Evolutionary conservation across 2,888 invertebrate species (phyloP), one percentile per base, ranked within the genome.

Genomic region (Dynastes maya): DNA sequence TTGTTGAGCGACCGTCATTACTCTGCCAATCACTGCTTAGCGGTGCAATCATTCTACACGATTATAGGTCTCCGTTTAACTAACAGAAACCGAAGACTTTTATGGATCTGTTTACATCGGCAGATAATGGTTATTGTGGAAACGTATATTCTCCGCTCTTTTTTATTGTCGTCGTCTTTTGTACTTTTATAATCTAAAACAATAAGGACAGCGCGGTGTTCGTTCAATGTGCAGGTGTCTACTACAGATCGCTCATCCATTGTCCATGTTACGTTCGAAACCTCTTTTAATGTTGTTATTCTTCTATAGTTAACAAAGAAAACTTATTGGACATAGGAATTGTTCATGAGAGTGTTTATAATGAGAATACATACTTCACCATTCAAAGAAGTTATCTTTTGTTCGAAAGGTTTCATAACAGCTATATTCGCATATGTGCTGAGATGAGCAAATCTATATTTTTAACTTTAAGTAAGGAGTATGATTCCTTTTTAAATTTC

Each of bases 1-100:
- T 88, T 88, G 87, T 88, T 88, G 85, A 84, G 84, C 84, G 84
- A 84, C 86, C 86, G 87, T 88, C 88, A 88, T 88, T 88, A 88
- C 87, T 87, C 87, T 87, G 87, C 87, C 87, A 88, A 88, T 88
- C 87, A 88, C 84, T 81, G 82, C 77, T 82, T 80, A 80, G 81
- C 81, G 77, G 81, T 75, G 80, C 80, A 78, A 82, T 82, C 80
- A 80, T 77, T 78, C 79, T 78, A 78, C 80, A 80, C 63, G 78
- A 72, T 71, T 72, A 72, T 78, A 76, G 75, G 65, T 70, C 53
- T 49, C 65, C 76, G 76, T 65, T 70, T 67, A 76, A 67, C 75
- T 75, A 63, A 79, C 79, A 78, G 78, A 72, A 76, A 76, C 76
- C 58, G 58, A 75, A 76, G 79, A 79, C 79, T 79, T 76, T 79